Evolutionary conservation across 1,140 invertebrate genomes (phyloP).

Genomic region (Drosophila ogumai): DNA sequence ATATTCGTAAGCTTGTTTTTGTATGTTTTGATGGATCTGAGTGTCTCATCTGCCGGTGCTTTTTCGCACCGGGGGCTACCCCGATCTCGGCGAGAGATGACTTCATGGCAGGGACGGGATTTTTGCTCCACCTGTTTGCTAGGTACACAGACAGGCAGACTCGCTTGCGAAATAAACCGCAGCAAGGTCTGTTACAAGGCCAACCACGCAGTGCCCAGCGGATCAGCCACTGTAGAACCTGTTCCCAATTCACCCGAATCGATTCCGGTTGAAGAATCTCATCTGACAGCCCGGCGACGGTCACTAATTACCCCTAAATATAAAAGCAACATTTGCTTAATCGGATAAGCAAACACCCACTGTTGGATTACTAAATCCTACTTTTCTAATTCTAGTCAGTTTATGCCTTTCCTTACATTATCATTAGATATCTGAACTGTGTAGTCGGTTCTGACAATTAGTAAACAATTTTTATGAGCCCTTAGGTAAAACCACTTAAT

Average conservation of each 20-base stretch:
- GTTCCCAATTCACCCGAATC: conserved; percentile 60
- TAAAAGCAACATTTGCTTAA: neutral
- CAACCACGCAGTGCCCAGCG: conserved; percentile 39
- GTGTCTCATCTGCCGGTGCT: conserved; percentile 19
- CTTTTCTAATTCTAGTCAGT: neutral
- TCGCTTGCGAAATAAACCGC: conserved; percentile 39
- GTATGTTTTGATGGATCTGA: neutral
- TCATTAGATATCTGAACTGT: neutral
- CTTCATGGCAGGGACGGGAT: conserved; percentile 36
- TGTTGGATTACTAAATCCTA: neutral
- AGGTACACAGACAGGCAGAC: conserved; percentile 24
- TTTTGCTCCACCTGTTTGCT: conserved; percentile 44
- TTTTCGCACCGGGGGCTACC: conserved; percentile 31
- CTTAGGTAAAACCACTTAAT: neutral
- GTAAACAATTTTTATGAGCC: neutral
- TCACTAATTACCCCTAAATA: conserved; percentile 16
- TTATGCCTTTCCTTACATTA: neutral
- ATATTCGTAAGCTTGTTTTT: neutral
- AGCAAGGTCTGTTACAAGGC: conserved; percentile 73
- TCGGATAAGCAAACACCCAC: neutral
- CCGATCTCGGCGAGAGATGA: conserved; percentile 32
- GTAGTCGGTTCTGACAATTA: neutral
- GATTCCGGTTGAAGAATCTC: conserved; percentile 67
- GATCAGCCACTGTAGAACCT: conserved; percentile 56
- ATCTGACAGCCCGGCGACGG: conserved; percentile 10